A percentile compares a stretch with the other conserved stretches of the same genome.
Evolutionary conservation across 2,113 vertebrate genomes (phyloP).

Genomic region (Leptocoma aspasia): DNA sequence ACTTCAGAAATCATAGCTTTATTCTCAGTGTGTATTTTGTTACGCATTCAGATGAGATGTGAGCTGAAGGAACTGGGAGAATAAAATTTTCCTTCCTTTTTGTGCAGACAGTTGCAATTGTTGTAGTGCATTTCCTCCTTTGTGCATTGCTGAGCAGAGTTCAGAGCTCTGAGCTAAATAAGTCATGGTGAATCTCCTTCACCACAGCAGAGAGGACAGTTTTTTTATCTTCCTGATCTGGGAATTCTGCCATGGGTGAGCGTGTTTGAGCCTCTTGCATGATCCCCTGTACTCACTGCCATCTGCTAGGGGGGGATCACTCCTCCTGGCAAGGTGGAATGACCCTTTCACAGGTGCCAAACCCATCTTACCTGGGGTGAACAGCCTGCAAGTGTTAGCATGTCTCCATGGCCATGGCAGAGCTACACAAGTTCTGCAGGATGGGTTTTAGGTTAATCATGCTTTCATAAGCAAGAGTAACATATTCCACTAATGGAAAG

Average conservation of each 20-base stretch:
- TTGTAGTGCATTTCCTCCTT: not conserved
- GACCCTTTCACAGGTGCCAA: not conserved
- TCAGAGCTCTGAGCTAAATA: not conserved
- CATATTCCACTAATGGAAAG: not conserved
- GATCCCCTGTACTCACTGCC: not conserved
- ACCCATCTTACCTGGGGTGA: not conserved
- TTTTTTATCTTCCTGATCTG: not conserved
- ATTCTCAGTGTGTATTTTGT: not conserved
- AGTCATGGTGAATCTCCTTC: not conserved
- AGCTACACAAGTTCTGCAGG: not conserved
- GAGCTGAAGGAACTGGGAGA: not conserved
- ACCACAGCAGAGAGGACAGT: not conserved
- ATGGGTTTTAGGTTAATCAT: not conserved
- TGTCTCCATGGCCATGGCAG: not conserved
- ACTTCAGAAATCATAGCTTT: not conserved
- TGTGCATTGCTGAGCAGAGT: not conserved
- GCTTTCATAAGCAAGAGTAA: not conserved
- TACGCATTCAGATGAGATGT: not conserved
- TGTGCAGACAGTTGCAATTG: not conserved
- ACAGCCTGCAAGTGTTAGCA: not conserved
- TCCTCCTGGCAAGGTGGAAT: not conserved
- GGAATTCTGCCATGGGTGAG: slow-evolving; percentile 14
- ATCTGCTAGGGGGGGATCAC: not conserved
- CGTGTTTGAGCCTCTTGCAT: not conserved
- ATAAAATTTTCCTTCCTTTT: not conserved